Conservation (phyloP, 2,113 vertebrate species). For the Dromaius novaehollandiae region DNA sequence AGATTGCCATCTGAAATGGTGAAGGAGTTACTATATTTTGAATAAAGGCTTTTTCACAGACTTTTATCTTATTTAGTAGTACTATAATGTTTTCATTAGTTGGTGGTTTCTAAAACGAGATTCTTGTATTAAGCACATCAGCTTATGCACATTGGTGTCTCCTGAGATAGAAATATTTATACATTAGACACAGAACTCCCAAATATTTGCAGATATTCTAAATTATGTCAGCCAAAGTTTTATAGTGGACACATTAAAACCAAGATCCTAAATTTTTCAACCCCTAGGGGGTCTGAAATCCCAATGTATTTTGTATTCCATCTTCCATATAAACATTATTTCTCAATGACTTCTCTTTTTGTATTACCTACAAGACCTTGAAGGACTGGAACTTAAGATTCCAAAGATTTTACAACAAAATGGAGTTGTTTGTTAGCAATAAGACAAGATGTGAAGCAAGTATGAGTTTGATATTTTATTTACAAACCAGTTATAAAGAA, state of each 20-base stretch:
- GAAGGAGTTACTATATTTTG: slow-evolving; percentile 43
- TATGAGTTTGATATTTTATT: slow-evolving; percentile 27
- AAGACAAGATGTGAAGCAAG: neutral
- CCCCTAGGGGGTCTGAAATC: neutral
- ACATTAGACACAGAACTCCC: neutral
- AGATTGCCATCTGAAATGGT: slow-evolving; percentile 51
- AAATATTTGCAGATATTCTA: neutral
- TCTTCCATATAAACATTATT: neutral
- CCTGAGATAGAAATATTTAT: neutral
- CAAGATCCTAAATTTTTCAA: neutral
- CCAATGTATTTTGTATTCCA: neutral
- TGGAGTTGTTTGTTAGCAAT: neutral
- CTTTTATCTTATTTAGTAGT: neutral
- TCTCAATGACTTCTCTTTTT: neutral
- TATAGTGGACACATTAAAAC: neutral
- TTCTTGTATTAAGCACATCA: neutral
- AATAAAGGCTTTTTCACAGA: neutral
- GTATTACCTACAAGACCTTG: neutral
- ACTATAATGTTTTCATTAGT: slow-evolving; percentile 2
- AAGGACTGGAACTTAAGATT: neutral
- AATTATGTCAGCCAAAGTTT: neutral
- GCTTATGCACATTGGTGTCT: neutral
- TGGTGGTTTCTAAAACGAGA: slow-evolving; percentile 32
- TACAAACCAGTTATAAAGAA: slow-evolving; percentile 43
- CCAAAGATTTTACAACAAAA: neutral